Evolutionary conservation across 2,888 invertebrate genomes (phyloP).

Genomic region (Prenolepis imparis): DNA sequence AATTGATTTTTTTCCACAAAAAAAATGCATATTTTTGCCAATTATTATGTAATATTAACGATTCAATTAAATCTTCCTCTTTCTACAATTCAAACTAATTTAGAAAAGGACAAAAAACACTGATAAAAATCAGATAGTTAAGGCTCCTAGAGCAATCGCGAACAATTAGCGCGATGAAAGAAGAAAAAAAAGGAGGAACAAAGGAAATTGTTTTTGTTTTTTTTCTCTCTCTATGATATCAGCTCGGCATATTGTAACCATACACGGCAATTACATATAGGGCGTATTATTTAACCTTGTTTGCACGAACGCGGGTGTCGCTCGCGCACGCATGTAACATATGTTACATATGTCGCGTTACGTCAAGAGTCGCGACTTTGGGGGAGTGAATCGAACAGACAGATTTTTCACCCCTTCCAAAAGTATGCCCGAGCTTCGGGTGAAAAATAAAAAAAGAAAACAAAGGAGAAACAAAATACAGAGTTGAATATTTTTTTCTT

Average conservation of each 20-base stretch:
- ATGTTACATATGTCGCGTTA: constrained; percentile 75
- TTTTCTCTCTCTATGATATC: constrained; percentile 26
- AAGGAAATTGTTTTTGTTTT: constrained; percentile 2
- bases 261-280: constrained; percentile 74
- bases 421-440: background rate
- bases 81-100: background rate
- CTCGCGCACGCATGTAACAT: constrained; percentile 74
- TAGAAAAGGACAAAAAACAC: background rate
- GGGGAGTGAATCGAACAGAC: constrained; percentile 51
- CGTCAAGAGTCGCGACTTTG: constrained; percentile 32
- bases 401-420: constrained; percentile 50
- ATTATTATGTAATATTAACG: no score
- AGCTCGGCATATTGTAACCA: constrained; percentile 47
- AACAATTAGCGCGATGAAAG: background rate
- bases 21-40: background rate
- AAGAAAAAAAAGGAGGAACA: background rate
- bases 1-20: background rate
- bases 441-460: background rate
- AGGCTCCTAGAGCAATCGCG: background rate
- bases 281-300: constrained; percentile 82
- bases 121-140: background rate
- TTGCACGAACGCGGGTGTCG: constrained; percentile 69
- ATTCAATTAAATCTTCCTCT: background rate
- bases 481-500: background rate
- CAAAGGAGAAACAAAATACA: background rate